Base-by-base conservation (phyloP, 2,113 vertebrate species). In the Bubo blakistoni region DNA sequence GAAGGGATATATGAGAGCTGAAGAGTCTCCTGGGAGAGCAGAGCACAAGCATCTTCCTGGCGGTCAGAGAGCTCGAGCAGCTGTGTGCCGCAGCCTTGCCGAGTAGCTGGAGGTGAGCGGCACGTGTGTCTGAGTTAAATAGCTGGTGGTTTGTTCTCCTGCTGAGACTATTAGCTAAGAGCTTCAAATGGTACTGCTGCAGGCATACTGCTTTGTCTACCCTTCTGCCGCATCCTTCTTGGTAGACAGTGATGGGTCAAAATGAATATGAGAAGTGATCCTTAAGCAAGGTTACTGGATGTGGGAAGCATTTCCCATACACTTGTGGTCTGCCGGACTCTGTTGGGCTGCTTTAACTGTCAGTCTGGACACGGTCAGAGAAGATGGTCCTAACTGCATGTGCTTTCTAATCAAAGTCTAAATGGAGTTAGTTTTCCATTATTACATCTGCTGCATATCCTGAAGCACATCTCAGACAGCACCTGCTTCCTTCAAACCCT, bases 81-180 rank as follows among this genome's bases (percentile, higher is more conserved):
- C 32, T 12, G 12, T 36, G 19, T 8, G 5, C 51, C 0, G 3
- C 38, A 90, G 63, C 61, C 61, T 30, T 17, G 44, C 44, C 24
- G 54, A 51, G 61, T 19, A 63, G 78, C 58, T 85, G 84, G 34
- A 84, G 49, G 16, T 34, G 55, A 67, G 40, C 0, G 11, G 18
- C 1, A 1, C 1, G 1, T 3, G 1, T 20, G 51, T 22, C 44
- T 27, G 18, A 14, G 44, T 38, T 38, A 49, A 58, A 26, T 17
- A 67, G 11, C 82, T 89, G 38, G 32, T 70, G 44, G 17, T 54
- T 88, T 58, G 55, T 32, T 81, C 81, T 78, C 30, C 70, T 38
- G 7, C 11, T 63, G 76, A 61, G 55, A 34, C 30, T n/a, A 29
- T 52, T 17, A 49, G 46, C 57, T 32, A 58, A 36, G 81, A 77